Base-by-base conservation (phyloP, 1,140 invertebrate genomes). In the Eupristina koningsbergeri region DNA sequence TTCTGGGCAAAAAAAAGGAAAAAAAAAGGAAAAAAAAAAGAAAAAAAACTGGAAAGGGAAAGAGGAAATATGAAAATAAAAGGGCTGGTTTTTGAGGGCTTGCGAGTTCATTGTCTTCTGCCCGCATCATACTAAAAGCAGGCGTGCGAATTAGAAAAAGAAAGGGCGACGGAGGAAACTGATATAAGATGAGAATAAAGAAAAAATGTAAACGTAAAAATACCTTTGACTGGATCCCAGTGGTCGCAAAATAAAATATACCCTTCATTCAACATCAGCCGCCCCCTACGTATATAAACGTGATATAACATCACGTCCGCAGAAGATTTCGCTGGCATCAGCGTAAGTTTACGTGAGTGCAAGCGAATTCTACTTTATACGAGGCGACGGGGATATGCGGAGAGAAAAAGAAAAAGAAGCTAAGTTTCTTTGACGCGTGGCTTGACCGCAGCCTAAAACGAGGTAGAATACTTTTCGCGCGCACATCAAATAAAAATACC, bases 221-320 rank as follows among this genome's bases (percentile, higher is more conserved):
- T 19, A 50, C 7, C 80, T n/a, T 41, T 15, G 67, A 13, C 39
- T 29, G 80, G 74, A 36, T 74, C 29, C 11, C 26, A 13, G 29
- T 34, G 58, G 64, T 15, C 31, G 13, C 31, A 9, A 39, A 50
- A 61, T 31, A 76, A 39, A 76, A 34, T 34, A 7, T n/a, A 50
- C n/a, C 39, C 5, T 34, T 75, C n/a, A 13, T 34, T 63, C 34
- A 63, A 73, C n/a, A 13, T 71, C 41, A 53, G 34, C 64, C 15
- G 13, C 45, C 9, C 19, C 36, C 29, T 29, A 31, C 19, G 31
- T 63, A 47, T 50, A n/a, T 17, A 53, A 47, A 53, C 26, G 31
- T 77, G 58, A 78, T 69, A 67, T 17, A 47, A 83, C 74, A 50
- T 83, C 74, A 77, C 81, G 63, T 83, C n/a, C 69, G n/a, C 64